A percentile compares a stretch with the other conserved stretches of the same genome.
These are phyloP conservation scores for Eulemur macaco DNA, from an alignment of 2,113 vertebrate genomes.

Conservation along the genomic window DNA sequence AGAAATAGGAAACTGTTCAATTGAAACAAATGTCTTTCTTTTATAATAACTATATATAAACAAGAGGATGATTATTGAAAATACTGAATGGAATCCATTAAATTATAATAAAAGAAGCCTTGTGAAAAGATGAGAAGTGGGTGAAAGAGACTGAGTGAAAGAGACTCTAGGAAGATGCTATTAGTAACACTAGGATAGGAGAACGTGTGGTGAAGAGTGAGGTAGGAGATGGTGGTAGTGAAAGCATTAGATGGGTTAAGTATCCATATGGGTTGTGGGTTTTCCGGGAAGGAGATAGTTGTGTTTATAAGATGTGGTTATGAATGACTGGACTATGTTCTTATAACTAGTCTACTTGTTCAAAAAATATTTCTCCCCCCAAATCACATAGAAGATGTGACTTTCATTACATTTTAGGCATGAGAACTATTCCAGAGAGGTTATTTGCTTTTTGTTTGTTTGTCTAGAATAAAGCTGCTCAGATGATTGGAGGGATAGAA, in stretches of 20 bases:
- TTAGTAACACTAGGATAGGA: not conserved
- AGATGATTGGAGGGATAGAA: not conserved
- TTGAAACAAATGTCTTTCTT: not conserved
- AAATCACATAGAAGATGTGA: not conserved
- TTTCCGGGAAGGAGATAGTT: not conserved
- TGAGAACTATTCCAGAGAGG: not conserved
- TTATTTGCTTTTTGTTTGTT: not conserved
- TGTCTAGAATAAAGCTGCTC: not conserved
- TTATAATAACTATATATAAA: not conserved
- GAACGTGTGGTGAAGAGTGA: accelerated
- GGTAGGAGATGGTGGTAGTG: not conserved
- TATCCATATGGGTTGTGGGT: too few species aligned
- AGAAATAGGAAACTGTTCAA: not conserved
- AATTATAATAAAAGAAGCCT: not conserved
- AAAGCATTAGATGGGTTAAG: not conserved
- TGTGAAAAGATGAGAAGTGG: not conserved
- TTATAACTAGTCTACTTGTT: not conserved
- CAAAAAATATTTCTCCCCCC: not conserved
- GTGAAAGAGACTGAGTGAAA: not conserved
- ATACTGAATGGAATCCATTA: not conserved
- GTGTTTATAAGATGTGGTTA: not conserved
- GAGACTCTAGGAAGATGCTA: not conserved
- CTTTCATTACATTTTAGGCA: not conserved
- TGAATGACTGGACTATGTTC: not conserved
- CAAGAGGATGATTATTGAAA: not conserved